Conservation (phyloP, 37 sponge, comb jelly and placozoan genomes). For the Mnemiopsis leidyi region DNA sequence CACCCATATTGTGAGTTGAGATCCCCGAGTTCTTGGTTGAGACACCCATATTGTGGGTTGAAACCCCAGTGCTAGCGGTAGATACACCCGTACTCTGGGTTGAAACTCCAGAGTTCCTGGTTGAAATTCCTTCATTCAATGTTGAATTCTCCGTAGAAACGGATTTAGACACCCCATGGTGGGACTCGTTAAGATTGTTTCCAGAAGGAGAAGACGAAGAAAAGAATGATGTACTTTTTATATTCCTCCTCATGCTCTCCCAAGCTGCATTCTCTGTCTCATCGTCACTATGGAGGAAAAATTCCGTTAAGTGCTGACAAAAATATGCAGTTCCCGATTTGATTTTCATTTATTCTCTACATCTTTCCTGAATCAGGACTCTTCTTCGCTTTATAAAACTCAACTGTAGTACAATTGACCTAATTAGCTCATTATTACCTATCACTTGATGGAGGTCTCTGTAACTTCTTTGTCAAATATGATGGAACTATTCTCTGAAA, state of each 20-base stretch:
- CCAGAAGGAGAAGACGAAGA: neutral
- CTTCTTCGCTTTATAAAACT: no score
- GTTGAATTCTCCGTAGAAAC: neutral
- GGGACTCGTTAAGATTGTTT: neutral
- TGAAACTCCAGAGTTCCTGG: conserved; percentile 2
- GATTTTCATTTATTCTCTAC: no score
- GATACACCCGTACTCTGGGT: conserved; percentile 44
- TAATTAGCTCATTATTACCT: neutral
- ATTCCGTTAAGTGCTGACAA: neutral
- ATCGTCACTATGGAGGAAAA: no score
- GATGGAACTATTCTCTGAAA: conserved; percentile 24
- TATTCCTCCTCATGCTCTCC: neutral
- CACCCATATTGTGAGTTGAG: neutral
- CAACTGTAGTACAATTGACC: no score
- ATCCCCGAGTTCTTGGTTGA: neutral
- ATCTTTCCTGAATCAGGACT: no score
- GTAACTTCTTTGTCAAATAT: neutral
- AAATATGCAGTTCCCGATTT: neutral
- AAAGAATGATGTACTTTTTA: conserved; percentile 36
- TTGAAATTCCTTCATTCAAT: neutral
- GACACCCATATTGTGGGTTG: neutral
- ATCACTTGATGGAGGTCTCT: neutral
- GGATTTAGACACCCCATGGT: no score
- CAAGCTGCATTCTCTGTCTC: neutral
- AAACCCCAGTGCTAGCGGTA: neutral